phyloP scores from a whole-genome alignment of 30 jellyfish, hydroid and myxozoan species.

The Hydra vulgaris region DNA sequence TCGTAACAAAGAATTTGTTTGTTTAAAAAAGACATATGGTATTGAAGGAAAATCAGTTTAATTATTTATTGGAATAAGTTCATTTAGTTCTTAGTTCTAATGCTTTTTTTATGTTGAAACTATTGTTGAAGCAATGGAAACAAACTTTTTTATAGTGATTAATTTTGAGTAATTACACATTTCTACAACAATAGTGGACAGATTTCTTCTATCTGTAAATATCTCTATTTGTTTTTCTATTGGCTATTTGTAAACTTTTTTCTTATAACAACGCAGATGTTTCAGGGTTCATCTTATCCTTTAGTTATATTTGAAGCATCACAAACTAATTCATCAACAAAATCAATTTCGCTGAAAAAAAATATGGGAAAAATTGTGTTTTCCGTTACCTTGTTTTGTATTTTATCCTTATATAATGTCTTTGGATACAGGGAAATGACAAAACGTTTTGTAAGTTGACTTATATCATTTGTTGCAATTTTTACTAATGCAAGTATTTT shows the following conservation, averaged over 20 bases:
- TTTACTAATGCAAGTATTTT: background rate
- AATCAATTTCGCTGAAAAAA: background rate
- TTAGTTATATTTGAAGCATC: background rate
- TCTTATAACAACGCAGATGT: background rate
- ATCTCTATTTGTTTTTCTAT: background rate
- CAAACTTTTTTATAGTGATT: background rate
- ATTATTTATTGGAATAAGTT: background rate
- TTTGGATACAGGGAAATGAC: background rate
- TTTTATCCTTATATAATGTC: background rate
- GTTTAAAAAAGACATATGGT: background rate
- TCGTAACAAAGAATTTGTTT: background rate
- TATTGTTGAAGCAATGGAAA: too few species aligned
- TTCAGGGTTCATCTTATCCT: background rate
- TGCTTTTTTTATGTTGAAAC: too few species aligned
- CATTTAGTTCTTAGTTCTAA: too few species aligned
- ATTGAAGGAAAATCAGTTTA: background rate
- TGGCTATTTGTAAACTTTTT: background rate
- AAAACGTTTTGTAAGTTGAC: background rate
- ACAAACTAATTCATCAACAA: background rate
- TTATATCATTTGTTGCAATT: background rate
- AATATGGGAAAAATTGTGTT: background rate
- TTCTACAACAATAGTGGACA: background rate
- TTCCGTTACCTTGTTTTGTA: background rate
- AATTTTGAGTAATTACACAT: background rate
- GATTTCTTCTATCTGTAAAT: background rate